Evolutionary conservation across 1,140 invertebrate genomes (phyloP).

Genomic region (Temnothorax curvispinosus): DNA sequence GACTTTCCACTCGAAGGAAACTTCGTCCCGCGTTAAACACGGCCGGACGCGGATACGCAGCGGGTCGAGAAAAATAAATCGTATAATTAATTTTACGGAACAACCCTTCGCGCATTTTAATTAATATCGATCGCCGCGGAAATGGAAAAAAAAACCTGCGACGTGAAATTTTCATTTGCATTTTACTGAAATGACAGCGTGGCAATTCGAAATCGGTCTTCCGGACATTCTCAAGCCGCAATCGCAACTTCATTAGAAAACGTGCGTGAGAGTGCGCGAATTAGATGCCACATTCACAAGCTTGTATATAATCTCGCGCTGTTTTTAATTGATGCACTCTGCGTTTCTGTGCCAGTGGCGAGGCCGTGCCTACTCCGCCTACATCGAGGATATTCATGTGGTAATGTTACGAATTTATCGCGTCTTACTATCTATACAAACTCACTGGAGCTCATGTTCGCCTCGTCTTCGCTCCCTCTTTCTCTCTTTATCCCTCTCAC

Average conservation of each 20-base stretch:
- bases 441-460: slow-evolving; percentile 53
- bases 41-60: neutral
- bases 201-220: neutral
- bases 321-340: slow-evolving; percentile 47
- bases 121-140: neutral
- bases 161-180: neutral
- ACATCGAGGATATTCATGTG: slow-evolving; percentile 66
- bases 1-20: slow-evolving; percentile 50
- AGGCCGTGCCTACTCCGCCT: slow-evolving; percentile 64
- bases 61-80: slow-evolving; percentile 33
- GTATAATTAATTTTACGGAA: slow-evolving; percentile 28
- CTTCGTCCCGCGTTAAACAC: slow-evolving; percentile 38
- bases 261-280: slow-evolving; percentile 60
- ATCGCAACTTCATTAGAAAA: slow-evolving; percentile 8
- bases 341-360: slow-evolving; percentile 58
- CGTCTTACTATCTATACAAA: slow-evolving; percentile 70
- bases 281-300: slow-evolving; percentile 52
- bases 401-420: slow-evolving; percentile 76
- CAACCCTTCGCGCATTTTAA: neutral
- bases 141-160: neutral
- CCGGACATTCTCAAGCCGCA: neutral
- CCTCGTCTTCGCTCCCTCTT: neutral
- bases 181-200: neutral
- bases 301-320: slow-evolving; percentile 44
- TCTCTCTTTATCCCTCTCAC: slow-evolving; percentile 8